These are phyloP conservation scores for Drosophila fungiperda DNA, from an alignment of 2,888 invertebrate species.

Conservation along the genomic window DNA sequence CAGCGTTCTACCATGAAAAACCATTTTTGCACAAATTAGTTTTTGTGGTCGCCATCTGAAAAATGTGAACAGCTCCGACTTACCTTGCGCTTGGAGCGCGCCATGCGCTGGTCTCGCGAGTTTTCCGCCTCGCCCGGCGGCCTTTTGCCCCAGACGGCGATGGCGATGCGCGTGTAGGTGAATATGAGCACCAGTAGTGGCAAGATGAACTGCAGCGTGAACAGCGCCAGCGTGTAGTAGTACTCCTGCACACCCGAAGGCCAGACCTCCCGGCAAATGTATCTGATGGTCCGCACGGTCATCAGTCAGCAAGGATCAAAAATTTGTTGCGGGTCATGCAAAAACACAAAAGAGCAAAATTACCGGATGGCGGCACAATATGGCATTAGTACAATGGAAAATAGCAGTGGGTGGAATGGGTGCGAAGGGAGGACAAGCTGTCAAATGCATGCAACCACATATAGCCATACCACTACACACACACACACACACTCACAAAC, in stretches of 20 bases:
- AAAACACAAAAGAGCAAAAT: conserved; percentile 15
- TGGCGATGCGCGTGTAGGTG: conserved; percentile 94
- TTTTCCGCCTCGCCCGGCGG: conserved; percentile 95
- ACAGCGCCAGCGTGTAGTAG: conserved; percentile 91
- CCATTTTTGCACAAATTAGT: conserved; percentile 66
- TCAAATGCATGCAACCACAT: conserved; percentile 38
- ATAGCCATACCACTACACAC: conserved; percentile 10
- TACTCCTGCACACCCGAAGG: conserved; percentile 87
- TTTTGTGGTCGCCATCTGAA: conserved; percentile 70
- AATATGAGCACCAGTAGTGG: conserved; percentile 92
- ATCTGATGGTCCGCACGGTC: conserved; percentile 85
- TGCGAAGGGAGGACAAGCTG: conserved; percentile 12
- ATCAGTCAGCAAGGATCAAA: conserved; percentile 2
- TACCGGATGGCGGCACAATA: conserved; percentile 28
- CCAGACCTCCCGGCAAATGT: conserved; percentile 91
- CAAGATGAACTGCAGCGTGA: conserved; percentile 93
- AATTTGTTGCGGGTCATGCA: conserved; percentile 20
- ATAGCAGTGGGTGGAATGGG: not conserved
- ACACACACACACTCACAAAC: conserved; percentile 18
- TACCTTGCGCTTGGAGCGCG: conserved; percentile 95
- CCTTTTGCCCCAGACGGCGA: conserved; percentile 94
- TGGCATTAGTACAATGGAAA: conserved; percentile 29
- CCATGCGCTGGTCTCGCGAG: conserved; percentile 92
- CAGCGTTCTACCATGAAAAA: conserved; percentile 14
- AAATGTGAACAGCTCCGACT: conserved; percentile 49